Conservation (phyloP, 2,888 invertebrate species). For the Agrotis ipsilon region DNA sequence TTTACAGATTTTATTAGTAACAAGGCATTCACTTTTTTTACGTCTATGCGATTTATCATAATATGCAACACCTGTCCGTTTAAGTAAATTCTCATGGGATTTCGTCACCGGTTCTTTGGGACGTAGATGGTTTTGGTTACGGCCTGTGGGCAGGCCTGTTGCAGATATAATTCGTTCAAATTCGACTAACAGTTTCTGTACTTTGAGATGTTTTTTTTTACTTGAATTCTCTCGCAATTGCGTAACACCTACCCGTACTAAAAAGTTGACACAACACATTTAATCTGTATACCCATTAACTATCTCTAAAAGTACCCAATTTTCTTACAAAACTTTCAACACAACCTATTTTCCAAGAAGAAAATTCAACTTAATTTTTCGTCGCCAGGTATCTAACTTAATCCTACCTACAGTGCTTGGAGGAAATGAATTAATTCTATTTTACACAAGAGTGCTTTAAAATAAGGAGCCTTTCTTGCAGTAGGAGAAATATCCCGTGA, state of each 20-base stretch:
- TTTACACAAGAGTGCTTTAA: constrained; percentile 85
- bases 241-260: background rate
- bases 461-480: constrained; percentile 80
- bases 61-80: too few species aligned
- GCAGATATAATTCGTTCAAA: too few species aligned
- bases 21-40: background rate
- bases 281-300: constrained; percentile 14
- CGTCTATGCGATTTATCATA: too few species aligned
- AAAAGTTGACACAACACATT: background rate
- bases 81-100: too few species aligned
- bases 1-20: background rate
- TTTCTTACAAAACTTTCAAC: constrained; percentile 31
- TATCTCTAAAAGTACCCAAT: constrained; percentile 18
- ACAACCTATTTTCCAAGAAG: constrained; percentile 29
- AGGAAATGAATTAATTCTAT: constrained; percentile 84
- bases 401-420: constrained; percentile 68
- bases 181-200: too few species aligned
- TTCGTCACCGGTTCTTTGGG: too few species aligned
- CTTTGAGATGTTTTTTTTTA: background rate
- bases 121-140: too few species aligned
- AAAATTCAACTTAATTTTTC: constrained; percentile 58
- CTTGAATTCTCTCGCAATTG: background rate
- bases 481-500: constrained; percentile 88
- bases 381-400: constrained; percentile 67
- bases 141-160: too few species aligned